phyloP scores from a whole-genome alignment of 2,888 invertebrate species.

The Drosophila subsilvestris region DNA sequence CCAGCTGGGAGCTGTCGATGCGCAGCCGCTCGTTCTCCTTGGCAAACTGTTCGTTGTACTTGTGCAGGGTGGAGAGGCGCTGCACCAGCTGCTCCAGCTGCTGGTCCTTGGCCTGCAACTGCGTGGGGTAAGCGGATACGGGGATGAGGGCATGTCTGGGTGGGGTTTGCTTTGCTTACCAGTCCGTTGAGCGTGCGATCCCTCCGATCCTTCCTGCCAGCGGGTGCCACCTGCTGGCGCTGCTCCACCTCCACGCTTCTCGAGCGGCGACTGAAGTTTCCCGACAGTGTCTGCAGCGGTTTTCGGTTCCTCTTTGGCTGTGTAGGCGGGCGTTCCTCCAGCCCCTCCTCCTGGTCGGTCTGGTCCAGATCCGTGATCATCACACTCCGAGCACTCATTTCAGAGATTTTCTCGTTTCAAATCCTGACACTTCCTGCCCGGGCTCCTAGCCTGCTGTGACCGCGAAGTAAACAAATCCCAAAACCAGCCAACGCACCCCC shows the following conservation, averaged over 20 bases:
- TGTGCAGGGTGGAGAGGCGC: constrained; percentile 86
- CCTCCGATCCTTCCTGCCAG: constrained; percentile 36
- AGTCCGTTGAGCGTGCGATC: constrained; percentile 75
- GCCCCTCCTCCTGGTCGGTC: constrained; percentile 58
- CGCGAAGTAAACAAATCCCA: constrained; percentile 55
- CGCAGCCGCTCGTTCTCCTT: constrained; percentile 87
- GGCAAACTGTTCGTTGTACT: constrained; percentile 87
- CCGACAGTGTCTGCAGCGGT: constrained; percentile 75
- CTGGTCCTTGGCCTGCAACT: constrained; percentile 87
- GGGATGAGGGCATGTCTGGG: too few relatives aligned
- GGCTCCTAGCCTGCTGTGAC: constrained; percentile 17
- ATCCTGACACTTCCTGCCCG: constrained; percentile 21
- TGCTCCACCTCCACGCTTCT: constrained; percentile 76
- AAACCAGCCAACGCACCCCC: background rate
- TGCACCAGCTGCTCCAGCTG: constrained; percentile 87
- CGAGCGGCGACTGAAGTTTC: constrained; percentile 80
- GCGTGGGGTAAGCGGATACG: background rate
- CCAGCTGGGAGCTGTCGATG: constrained; percentile 85
- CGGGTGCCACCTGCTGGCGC: constrained; percentile 27
- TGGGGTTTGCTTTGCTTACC: constrained; percentile 56
- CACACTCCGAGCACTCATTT: constrained; percentile 52
- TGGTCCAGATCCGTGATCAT: constrained; percentile 82
- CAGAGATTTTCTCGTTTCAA: constrained; percentile 8
- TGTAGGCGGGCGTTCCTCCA: constrained; percentile 4
- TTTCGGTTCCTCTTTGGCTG: constrained; percentile 63